Evolutionary conservation across 2,888 invertebrate genomes (phyloP).

Genomic region (Diploptera punctata): DNA sequence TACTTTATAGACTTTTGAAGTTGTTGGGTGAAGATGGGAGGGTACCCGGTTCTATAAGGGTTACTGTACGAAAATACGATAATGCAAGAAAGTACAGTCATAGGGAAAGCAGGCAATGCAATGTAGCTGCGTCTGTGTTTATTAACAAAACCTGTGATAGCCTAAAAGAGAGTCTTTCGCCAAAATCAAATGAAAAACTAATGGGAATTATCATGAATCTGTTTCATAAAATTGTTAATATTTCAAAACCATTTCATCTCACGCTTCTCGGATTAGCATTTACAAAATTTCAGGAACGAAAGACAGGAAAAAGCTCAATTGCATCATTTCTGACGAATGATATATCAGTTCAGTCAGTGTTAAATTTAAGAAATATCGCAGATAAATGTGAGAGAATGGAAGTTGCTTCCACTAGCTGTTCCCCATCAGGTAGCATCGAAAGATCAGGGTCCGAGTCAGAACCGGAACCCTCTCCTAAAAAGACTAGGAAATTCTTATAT

Average conservation of each 20-base stretch:
- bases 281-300: conserved; percentile 78
- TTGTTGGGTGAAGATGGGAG: conserved; percentile 80
- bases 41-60: conserved; percentile 75
- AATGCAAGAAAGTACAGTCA: conserved; percentile 69
- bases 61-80: conserved; percentile 77
- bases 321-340: conserved; percentile 78
- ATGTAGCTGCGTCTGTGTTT: conserved; percentile 72
- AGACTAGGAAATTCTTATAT: conserved; percentile 61
- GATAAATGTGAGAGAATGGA: conserved; percentile 19
- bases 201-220: conserved; percentile 43
- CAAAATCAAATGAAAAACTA: conserved; percentile 57
- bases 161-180: conserved; percentile 53
- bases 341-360: conserved; percentile 77
- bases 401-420: background rate
- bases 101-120: conserved; percentile 77
- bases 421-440: conserved; percentile 57
- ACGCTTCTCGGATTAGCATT: conserved; percentile 82
- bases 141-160: conserved; percentile 46
- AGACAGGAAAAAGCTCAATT: conserved; percentile 72
- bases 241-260: conserved; percentile 75
- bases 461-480: conserved; percentile 79
- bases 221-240: conserved; percentile 46
- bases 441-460: conserved; percentile 66
- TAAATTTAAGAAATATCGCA: conserved; percentile 28
- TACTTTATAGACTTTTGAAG: conserved; percentile 72